Conservation (phyloP, 2,888 invertebrate genomes). For the Cephonodes hylas region DNA sequence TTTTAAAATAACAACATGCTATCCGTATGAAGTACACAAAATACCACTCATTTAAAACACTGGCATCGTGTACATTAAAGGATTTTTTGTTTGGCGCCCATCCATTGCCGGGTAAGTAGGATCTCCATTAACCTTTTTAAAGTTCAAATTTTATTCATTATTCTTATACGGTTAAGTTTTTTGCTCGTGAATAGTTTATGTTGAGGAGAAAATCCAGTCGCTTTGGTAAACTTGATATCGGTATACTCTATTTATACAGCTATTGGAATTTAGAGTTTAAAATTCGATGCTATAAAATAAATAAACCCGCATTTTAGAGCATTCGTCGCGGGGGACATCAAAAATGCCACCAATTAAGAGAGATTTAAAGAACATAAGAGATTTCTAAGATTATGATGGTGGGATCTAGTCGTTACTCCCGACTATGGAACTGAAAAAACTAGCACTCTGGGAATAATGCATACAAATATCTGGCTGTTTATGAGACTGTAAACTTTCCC, state of each 20-base stretch:
- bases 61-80: background rate
- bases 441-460: no score
- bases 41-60: background rate
- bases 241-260: no score
- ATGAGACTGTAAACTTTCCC: no score
- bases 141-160: conserved; percentile 5
- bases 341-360: no score
- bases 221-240: background rate
- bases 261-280: background rate
- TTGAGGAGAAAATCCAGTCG: background rate
- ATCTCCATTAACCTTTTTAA: conserved; percentile 1
- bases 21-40: background rate
- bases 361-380: no score
- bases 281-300: no score
- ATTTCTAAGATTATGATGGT: no score
- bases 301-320: no score
- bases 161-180: background rate
- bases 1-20: background rate
- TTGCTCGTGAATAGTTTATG: background rate
- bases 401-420: no score
- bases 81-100: background rate
- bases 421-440: no score
- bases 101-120: background rate
- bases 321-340: no score
- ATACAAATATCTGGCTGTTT: no score